These are phyloP conservation scores for Ostrea edulis DNA, from an alignment of 1,140 invertebrate species.

Conservation along the genomic window DNA sequence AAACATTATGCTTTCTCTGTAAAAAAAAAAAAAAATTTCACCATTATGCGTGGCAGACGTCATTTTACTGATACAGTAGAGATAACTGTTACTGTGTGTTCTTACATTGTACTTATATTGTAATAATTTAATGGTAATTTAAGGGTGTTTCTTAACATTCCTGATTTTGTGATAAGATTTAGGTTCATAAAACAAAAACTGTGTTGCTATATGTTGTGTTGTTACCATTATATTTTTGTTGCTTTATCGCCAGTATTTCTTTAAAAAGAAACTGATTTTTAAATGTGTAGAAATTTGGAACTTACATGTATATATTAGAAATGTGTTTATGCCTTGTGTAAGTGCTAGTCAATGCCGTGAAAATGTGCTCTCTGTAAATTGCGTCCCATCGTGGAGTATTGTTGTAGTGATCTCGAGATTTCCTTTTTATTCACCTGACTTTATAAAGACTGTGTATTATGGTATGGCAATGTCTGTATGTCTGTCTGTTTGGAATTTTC, in stretches of 20 bases:
- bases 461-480: too few species aligned
- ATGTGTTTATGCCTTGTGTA: neutral
- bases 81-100: too few species aligned
- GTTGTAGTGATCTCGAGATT: constrained; percentile 11
- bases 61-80: too few species aligned
- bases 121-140: neutral
- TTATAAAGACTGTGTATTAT: too few species aligned
- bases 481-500: too few species aligned
- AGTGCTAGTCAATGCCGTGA: neutral
- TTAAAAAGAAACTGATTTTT: neutral
- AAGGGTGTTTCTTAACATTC: constrained; percentile 33
- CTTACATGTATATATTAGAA: neutral
- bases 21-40: too few species aligned
- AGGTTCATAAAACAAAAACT: neutral
- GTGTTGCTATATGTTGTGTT: neutral
- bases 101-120: too few species aligned
- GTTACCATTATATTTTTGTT: neutral
- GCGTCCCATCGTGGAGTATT: neutral
- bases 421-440: neutral
- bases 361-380: neutral
- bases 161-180: neutral
- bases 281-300: neutral
- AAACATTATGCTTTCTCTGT: neutral
- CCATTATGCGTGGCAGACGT: neutral
- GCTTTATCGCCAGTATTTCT: neutral